These are phyloP conservation scores for Dipodomys merriami DNA, from an alignment of 2,113 vertebrate species.

Conservation along the genomic window DNA sequence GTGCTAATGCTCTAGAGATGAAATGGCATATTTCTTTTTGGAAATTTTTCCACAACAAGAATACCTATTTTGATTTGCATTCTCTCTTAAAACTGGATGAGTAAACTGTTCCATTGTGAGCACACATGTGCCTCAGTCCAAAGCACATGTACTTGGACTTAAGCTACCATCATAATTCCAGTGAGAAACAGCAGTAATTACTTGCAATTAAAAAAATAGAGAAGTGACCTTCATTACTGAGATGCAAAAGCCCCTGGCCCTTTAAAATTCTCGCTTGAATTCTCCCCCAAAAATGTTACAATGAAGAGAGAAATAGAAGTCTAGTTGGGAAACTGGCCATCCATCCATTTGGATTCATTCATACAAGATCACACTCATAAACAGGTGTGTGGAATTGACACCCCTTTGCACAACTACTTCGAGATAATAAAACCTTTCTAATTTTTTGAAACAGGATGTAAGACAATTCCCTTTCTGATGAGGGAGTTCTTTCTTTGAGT, in stretches of 20 bases:
- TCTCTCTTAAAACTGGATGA: background rate
- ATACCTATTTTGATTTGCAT: conserved; percentile 21
- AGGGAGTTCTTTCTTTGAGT: background rate
- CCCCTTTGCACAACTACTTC: no score
- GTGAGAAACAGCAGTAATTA: conserved; percentile 65
- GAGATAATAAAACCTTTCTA: no score
- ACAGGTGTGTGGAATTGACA: no score
- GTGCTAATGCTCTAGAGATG: conserved; percentile 58
- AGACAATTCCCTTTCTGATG: background rate
- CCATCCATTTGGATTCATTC: background rate
- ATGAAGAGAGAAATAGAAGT: conserved; percentile 32
- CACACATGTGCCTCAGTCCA: background rate
- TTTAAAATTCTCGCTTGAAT: conserved; percentile 43
- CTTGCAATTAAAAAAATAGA: conserved; percentile 65
- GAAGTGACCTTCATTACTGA: conserved; percentile 40
- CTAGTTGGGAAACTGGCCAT: background rate
- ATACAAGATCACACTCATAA: background rate
- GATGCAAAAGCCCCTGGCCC: conserved; percentile 49
- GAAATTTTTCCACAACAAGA: conserved; percentile 57
- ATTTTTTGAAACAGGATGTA: background rate
- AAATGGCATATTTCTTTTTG: conserved; percentile 65
- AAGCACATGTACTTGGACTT: conserved; percentile 38
- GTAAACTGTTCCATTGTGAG: conserved; percentile 33
- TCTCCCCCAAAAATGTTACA: conserved; percentile 16
- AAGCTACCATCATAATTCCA: conserved; percentile 53